Evolutionary conservation across 1,140 invertebrate genomes (phyloP).

Genomic region (Cotesia chilonis): DNA sequence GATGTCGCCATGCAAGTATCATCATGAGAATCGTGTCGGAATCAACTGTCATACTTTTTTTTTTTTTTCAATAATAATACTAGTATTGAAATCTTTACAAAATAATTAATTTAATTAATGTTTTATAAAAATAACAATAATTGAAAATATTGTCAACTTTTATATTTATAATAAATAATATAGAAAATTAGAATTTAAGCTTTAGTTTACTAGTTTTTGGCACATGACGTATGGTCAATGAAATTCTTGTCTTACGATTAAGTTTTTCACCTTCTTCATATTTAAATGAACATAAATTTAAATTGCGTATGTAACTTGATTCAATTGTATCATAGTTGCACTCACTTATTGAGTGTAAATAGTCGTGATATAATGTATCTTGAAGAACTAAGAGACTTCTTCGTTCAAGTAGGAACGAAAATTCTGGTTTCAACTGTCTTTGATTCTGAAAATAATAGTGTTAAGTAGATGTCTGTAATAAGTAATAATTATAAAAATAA

Average conservation of each 20-base stretch:
- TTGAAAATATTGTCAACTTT: background rate
- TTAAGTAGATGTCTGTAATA: constrained; percentile 28
- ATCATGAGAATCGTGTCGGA: constrained; percentile 36
- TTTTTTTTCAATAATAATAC: background rate
- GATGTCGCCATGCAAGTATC: constrained; percentile 48
- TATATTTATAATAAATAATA: no score
- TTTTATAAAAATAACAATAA: constrained; percentile 19
- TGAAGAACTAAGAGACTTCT: constrained; percentile 88
- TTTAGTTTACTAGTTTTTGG: constrained; percentile 87
- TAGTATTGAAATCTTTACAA: background rate
- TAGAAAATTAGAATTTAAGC: constrained; percentile 66
- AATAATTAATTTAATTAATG: constrained; percentile 31
- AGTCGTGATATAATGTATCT: constrained; percentile 83
- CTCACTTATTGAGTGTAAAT: constrained; percentile 91
- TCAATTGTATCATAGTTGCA: constrained; percentile 74
- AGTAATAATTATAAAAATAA: constrained; percentile 23
- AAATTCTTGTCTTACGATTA: constrained; percentile 79
- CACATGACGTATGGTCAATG: constrained; percentile 93
- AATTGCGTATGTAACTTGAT: constrained; percentile 73
- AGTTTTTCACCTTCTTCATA: constrained; percentile 70
- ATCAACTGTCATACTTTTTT: background rate
- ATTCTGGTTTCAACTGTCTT: constrained; percentile 57
- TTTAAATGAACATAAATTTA: constrained; percentile 68
- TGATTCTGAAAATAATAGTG: constrained; percentile 52
- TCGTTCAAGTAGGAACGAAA: constrained; percentile 82